Percentiles rank a stretch among this genome's conserved stretches.
phyloP scores from a whole-genome alignment of 1,140 invertebrate species.

The Aphelinus atriplicis region DNA sequence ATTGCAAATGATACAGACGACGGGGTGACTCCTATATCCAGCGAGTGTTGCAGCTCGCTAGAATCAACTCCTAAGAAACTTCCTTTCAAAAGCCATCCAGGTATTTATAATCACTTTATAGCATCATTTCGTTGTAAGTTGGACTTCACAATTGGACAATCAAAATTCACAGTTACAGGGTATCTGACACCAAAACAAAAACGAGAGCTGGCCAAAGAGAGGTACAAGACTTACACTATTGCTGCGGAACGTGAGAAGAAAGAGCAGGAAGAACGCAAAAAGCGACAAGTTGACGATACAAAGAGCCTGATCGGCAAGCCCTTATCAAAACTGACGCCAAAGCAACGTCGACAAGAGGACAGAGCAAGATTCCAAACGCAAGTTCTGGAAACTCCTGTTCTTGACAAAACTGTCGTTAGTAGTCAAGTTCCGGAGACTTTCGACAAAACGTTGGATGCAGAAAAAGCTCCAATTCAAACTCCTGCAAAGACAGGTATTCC shows the following conservation, averaged over 20 bases:
- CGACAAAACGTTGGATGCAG: slow-evolving; percentile 9
- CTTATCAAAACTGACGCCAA: slow-evolving; percentile 70
- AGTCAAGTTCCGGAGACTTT: too few species aligned
- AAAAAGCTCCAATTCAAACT: slow-evolving; percentile 26
- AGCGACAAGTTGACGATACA: slow-evolving; percentile 52
- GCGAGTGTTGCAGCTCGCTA: slow-evolving; percentile 72
- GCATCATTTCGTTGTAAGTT: too few species aligned
- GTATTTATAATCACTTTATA: background rate
- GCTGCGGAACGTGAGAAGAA: slow-evolving; percentile 67
- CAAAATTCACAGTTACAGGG: background rate
- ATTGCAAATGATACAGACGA: slow-evolving; percentile 62
- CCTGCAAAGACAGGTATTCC: slow-evolving; percentile 62
- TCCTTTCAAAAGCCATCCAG: slow-evolving; percentile 53
- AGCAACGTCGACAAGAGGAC: slow-evolving; percentile 75
- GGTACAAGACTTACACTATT: slow-evolving; percentile 83
- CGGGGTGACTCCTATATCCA: slow-evolving; percentile 65
- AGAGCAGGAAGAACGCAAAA: slow-evolving; percentile 51
- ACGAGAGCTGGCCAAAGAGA: slow-evolving; percentile 75
- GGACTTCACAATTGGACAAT: too few species aligned
- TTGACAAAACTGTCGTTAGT: slow-evolving; percentile 20
- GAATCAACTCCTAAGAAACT: slow-evolving; percentile 78
- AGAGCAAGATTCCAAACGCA: slow-evolving; percentile 77
- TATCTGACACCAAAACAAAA: slow-evolving; percentile 80
- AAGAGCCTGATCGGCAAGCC: slow-evolving; percentile 52
- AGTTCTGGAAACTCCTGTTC: slow-evolving; percentile 64